phyloP scores from a whole-genome alignment of 2,888 invertebrate species.

The Xanthia togata region DNA sequence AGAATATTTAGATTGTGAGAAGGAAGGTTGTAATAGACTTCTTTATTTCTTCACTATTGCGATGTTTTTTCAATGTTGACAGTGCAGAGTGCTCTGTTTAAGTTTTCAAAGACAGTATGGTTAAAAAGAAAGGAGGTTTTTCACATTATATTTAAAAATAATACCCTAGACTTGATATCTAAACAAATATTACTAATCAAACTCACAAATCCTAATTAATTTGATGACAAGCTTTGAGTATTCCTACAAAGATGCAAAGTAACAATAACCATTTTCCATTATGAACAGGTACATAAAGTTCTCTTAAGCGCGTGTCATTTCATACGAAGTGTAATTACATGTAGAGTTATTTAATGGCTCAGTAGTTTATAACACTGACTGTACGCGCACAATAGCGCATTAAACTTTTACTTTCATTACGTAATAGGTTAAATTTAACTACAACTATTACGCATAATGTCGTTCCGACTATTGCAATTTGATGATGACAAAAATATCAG shows the following conservation, averaged over 20 bases:
- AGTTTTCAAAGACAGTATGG: not conserved
- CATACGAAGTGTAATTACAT: slow-evolving; percentile 26
- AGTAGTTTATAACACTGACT: slow-evolving; percentile 51
- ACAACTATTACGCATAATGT: slow-evolving; percentile 72
- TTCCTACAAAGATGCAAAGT: not conserved
- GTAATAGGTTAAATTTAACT: slow-evolving; percentile 74
- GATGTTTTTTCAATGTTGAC: not conserved
- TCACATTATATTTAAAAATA: too few species aligned
- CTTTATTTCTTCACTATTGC: not conserved
- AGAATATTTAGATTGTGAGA: slow-evolving; percentile 1
- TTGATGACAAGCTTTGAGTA: not conserved
- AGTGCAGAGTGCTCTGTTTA: not conserved
- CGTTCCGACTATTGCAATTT: slow-evolving; percentile 68
- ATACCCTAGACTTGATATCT: not conserved
- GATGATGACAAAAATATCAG: slow-evolving; percentile 80
- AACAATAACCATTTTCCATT: not conserved
- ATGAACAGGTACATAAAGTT: not conserved
- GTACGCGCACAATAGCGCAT: slow-evolving; percentile 65
- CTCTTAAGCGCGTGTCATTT: slow-evolving; percentile 8
- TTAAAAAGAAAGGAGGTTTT: not conserved
- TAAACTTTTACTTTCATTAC: slow-evolving; percentile 74
- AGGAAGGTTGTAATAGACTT: not conserved
- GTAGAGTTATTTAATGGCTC: slow-evolving; percentile 41
- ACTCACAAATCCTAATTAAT: not conserved
- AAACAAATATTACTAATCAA: too few species aligned